These are phyloP conservation scores for Andrena praecox DNA, from an alignment of 2,888 invertebrate species.

Conservation along the genomic window DNA sequence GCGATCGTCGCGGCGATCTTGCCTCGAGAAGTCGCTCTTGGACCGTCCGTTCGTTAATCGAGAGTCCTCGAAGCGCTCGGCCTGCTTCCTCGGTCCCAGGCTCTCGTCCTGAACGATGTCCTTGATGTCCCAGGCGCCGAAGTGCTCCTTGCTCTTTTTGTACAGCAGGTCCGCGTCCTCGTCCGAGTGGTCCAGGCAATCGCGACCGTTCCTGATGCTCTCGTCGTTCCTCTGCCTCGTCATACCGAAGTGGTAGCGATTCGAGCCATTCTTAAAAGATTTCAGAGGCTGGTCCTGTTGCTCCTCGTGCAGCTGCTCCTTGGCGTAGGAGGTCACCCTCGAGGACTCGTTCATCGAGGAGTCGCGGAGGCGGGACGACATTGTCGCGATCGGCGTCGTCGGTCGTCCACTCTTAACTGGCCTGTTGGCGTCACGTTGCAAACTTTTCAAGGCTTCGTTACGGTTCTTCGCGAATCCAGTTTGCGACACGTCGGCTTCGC, in stretches of 20 bases:
- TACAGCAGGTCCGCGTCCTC: conserved; percentile 70
- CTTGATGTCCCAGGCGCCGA: conserved; percentile 75
- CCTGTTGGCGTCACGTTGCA: conserved; percentile 10
- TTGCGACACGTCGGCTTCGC: conserved; percentile 3
- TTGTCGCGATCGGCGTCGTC: conserved; percentile 65
- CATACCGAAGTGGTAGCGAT: conserved; percentile 69
- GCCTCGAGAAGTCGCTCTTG: conserved; percentile 20
- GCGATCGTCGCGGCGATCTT: conserved; percentile 50
- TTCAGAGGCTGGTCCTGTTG: conserved; percentile 35
- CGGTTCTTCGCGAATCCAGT: conserved; percentile 29
- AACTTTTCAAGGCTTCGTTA: conserved; percentile 26
- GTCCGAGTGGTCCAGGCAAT: conserved; percentile 24
- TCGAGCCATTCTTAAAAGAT: conserved; percentile 53
- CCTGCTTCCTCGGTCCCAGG: conserved; percentile 47
- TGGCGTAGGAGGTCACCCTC: conserved; percentile 61
- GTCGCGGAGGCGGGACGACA: conserved; percentile 81
- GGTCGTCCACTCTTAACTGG: not conserved
- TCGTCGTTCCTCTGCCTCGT: conserved; percentile 48
- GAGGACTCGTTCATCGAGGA: conserved; percentile 69
- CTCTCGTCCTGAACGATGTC: conserved; percentile 66
- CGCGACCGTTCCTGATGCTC: conserved; percentile 61
- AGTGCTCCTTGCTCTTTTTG: conserved; percentile 72
- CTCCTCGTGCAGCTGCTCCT: conserved; percentile 58
- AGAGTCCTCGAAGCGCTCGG: conserved; percentile 52
- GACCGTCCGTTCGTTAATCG: conserved; percentile 63